Evolutionary conservation across 1,140 invertebrate species (phyloP).

Genomic region (Sesamia nonagrioides): DNA sequence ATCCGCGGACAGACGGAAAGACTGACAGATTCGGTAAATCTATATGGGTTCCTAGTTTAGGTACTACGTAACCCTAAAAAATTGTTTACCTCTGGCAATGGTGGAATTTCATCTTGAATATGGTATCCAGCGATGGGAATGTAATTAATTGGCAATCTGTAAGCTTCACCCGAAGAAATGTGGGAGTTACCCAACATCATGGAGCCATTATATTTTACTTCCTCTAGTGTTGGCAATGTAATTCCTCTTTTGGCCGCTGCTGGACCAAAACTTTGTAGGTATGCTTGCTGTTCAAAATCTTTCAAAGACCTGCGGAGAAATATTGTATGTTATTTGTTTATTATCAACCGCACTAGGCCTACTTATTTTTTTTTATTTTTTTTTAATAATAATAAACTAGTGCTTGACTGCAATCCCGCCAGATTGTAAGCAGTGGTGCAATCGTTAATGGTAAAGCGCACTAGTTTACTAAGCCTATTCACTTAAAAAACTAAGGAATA

Average conservation of each 20-base stretch:
- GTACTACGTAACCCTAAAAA: too few species aligned
- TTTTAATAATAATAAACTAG: too few species aligned
- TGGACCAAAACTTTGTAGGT: slow-evolving; percentile 46
- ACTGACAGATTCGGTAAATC: too few species aligned
- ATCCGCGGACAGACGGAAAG: too few species aligned
- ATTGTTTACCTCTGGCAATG: slow-evolving; percentile 54
- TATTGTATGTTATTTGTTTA: not conserved
- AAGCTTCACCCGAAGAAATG: slow-evolving; percentile 46
- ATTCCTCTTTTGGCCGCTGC: slow-evolving; percentile 50
- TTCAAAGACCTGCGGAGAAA: not conserved
- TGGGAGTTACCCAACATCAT: slow-evolving; percentile 60
- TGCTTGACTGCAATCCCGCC: too few species aligned
- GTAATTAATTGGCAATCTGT: slow-evolving; percentile 55
- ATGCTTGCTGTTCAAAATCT: slow-evolving; percentile 32
- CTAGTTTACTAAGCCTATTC: too few species aligned
- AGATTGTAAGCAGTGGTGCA: too few species aligned
- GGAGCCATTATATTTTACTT: slow-evolving; percentile 54
- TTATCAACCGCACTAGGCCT: too few species aligned
- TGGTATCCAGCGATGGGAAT: slow-evolving; percentile 57
- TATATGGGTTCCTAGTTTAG: too few species aligned
- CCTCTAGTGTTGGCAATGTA: slow-evolving; percentile 43
- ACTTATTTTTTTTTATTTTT: too few species aligned
- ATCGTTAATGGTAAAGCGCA: too few species aligned
- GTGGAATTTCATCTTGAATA: slow-evolving; percentile 50
- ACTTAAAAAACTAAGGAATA: too few species aligned